Conservation (phyloP, 1,140 invertebrate genomes). For the Macrobrachium rosenbergii region DNA sequence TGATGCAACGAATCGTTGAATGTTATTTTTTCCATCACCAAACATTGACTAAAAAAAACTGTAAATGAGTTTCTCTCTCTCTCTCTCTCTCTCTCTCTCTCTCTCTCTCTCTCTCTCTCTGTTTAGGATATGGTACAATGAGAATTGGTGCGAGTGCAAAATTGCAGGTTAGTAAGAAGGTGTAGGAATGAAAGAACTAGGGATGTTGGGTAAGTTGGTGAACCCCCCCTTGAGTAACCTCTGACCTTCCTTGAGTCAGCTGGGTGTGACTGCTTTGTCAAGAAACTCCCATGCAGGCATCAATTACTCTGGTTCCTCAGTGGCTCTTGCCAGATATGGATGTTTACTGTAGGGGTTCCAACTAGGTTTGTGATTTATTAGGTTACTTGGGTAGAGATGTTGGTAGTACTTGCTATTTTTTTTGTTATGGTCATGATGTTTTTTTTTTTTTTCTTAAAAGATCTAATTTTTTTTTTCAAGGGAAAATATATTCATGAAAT, state of each 20-base stretch:
- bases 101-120: no score
- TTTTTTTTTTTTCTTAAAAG: no score
- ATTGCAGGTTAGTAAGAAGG: background rate
- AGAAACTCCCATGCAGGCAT: background rate
- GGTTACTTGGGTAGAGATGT: no score
- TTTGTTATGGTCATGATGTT: no score
- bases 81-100: constrained; percentile 19
- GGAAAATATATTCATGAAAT: no score
- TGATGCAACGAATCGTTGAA: background rate
- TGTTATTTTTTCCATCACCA: background rate
- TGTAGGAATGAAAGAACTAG: background rate
- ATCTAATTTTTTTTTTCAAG: no score
- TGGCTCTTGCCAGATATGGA: no score
- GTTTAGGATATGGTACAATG: background rate
- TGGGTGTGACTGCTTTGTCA: constrained; percentile 29
- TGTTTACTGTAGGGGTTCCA: no score
- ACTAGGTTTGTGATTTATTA: no score
- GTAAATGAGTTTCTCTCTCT: constrained; percentile 12
- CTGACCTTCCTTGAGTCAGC: background rate
- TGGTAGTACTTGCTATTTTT: no score
- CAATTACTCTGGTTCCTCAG: background rate
- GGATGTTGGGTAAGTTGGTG: background rate
- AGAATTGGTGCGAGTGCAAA: background rate
- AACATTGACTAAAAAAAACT: background rate
- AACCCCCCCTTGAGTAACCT: background rate